Evolutionary conservation across 2,113 vertebrate species (phyloP).

Genomic region (Otocyon megalotis): DNA sequence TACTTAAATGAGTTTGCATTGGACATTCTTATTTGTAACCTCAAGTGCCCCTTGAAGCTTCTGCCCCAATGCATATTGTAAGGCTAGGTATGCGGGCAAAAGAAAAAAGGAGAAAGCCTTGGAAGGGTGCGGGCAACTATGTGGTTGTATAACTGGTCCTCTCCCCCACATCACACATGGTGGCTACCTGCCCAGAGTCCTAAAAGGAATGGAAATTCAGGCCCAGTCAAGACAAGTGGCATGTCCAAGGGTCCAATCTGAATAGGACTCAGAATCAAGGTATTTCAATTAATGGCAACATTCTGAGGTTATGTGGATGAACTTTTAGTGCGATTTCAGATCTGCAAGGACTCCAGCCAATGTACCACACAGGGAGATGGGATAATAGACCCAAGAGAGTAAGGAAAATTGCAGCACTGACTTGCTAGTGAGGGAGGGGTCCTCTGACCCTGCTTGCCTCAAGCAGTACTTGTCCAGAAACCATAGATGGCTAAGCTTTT

Average conservation of each 20-base stretch:
- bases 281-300: not conserved
- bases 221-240: not conserved
- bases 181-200: not conserved
- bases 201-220: not conserved
- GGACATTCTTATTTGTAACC: not conserved
- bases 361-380: not conserved
- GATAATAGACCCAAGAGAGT: not conserved
- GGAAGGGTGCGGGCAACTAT: rapidly evolving
- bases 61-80: not conserved
- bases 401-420: not conserved
- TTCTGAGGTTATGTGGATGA: not conserved
- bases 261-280: not conserved
- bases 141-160: not conserved
- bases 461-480: not conserved
- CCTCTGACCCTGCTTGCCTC: not conserved
- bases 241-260: not conserved
- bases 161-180: not conserved
- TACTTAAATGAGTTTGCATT: not conserved
- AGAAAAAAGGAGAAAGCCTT: not conserved
- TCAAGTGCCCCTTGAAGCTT: not conserved
- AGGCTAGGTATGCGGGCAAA: not conserved
- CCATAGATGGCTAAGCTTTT: not conserved
- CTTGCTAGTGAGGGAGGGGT: not conserved
- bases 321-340: not conserved
- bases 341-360: not conserved